Conservation (phyloP, 2,888 invertebrate genomes). For the Diarsia rubi region DNA sequence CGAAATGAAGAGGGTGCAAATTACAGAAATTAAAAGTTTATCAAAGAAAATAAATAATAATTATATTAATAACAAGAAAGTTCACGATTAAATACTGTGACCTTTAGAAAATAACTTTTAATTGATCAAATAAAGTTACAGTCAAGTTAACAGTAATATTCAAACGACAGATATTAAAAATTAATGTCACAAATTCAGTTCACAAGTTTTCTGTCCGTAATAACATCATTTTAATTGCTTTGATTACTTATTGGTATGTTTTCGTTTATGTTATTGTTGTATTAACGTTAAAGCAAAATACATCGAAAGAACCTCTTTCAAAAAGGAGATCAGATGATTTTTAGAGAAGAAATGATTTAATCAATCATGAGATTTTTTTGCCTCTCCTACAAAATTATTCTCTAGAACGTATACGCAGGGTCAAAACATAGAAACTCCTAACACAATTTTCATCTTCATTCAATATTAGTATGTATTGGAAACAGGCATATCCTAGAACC, state of each 20-base stretch:
- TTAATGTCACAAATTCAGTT: conserved; percentile 29
- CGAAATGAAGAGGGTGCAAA: conserved; percentile 3
- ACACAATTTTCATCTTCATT: background rate
- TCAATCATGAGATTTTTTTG: too few relatives aligned
- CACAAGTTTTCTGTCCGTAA: conserved; percentile 28
- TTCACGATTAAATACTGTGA: conserved; percentile 28
- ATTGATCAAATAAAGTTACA: conserved; percentile 54
- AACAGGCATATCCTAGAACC: too few relatives aligned
- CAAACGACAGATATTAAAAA: conserved; percentile 52
- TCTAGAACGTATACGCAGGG: too few relatives aligned
- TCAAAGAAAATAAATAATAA: conserved; percentile 48
- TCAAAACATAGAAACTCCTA: background rate
- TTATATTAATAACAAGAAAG: conserved; percentile 20
- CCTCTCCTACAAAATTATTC: too few relatives aligned
- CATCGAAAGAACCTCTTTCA: background rate
- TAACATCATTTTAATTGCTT: conserved; percentile 36
- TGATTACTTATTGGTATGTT: conserved; percentile 28
- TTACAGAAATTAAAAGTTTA: conserved; percentile 24
- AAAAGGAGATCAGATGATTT: too few relatives aligned
- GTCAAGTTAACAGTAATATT: conserved; percentile 25
- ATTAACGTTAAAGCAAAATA: background rate
- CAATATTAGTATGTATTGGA: too few relatives aligned
- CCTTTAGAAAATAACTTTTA: conserved; percentile 54
- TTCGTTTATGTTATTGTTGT: background rate
- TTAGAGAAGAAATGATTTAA: too few relatives aligned